Conservation (phyloP, 2,797 vertebrate genomes). For the Acridotheres tristis region DNA sequence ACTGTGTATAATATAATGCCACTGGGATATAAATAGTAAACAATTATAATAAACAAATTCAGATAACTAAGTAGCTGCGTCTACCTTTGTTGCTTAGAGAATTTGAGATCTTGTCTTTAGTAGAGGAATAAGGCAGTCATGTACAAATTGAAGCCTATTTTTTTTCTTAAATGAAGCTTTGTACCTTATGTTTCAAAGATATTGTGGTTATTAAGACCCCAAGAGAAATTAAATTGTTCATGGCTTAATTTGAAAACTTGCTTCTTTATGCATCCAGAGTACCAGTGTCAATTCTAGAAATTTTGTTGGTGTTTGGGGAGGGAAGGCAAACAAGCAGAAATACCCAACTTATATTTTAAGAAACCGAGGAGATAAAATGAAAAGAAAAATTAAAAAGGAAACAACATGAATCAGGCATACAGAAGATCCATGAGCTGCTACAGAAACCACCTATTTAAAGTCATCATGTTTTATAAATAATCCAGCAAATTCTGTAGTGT, state of each 20-base stretch:
- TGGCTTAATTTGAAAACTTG: slow-evolving; percentile 32
- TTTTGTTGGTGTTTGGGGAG: background rate
- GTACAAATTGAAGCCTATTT: background rate
- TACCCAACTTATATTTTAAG: background rate
- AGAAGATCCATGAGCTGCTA: background rate
- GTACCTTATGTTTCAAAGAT: slow-evolving; percentile 10
- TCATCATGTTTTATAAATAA: slow-evolving; percentile 44
- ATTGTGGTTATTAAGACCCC: background rate
- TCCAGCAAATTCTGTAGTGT: background rate
- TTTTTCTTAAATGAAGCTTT: background rate
- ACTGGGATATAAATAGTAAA: background rate
- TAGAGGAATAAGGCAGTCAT: background rate
- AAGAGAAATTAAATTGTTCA: slow-evolving; percentile 25
- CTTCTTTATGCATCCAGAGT: background rate
- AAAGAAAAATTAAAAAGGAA: background rate
- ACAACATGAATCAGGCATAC: background rate
- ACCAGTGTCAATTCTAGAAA: slow-evolving; percentile 14
- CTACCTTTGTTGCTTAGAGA: slow-evolving; percentile 5
- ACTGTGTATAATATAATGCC: background rate
- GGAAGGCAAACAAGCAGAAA: background rate
- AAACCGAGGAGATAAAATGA: background rate
- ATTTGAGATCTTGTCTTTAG: background rate
- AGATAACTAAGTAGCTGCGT: background rate
- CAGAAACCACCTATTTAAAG: slow-evolving; percentile 50
- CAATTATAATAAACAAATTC: background rate